phyloP scores from a whole-genome alignment of 2,888 invertebrate species.

The Dicycla oo region DNA sequence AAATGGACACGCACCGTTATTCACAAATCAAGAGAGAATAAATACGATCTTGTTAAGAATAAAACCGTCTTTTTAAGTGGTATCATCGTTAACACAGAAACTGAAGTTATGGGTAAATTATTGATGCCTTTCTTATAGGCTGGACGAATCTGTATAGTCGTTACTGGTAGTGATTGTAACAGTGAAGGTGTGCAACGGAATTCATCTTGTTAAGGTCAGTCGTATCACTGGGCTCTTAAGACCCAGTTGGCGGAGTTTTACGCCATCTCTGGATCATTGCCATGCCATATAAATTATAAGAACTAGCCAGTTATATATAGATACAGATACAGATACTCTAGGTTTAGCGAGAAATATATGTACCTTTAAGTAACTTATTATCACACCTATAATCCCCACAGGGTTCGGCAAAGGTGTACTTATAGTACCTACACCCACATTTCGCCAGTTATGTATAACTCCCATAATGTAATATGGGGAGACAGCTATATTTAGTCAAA shows the following conservation, averaged over 20 bases:
- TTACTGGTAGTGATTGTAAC: constrained; percentile 17
- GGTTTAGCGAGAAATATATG: no score
- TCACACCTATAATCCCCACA: no score
- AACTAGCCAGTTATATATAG: no score
- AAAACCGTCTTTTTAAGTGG: constrained; percentile 56
- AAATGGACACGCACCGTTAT: constrained; percentile 54
- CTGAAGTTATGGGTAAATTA: constrained; percentile 53
- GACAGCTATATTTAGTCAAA: no score
- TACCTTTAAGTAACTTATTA: no score
- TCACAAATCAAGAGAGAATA: constrained; percentile 61
- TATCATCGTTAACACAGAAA: constrained; percentile 64
- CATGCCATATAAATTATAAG: no score
- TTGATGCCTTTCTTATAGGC: constrained; percentile 30
- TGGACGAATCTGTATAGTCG: constrained; percentile 11
- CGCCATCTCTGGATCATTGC: background rate
- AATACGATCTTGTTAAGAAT: constrained; percentile 55
- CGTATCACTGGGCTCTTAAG: background rate
- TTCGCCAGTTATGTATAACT: no score
- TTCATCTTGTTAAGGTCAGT: constrained; percentile 1
- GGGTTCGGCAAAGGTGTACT: no score
- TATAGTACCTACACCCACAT: no score
- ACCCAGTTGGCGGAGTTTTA: background rate
- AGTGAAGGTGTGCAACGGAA: constrained; percentile 2
- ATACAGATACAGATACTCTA: no score
- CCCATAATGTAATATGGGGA: no score